Evolutionary conservation across 2,113 vertebrate genomes (phyloP), one percentile per base, ranked within the genome.

Genomic region (Suricata suricatta): DNA sequence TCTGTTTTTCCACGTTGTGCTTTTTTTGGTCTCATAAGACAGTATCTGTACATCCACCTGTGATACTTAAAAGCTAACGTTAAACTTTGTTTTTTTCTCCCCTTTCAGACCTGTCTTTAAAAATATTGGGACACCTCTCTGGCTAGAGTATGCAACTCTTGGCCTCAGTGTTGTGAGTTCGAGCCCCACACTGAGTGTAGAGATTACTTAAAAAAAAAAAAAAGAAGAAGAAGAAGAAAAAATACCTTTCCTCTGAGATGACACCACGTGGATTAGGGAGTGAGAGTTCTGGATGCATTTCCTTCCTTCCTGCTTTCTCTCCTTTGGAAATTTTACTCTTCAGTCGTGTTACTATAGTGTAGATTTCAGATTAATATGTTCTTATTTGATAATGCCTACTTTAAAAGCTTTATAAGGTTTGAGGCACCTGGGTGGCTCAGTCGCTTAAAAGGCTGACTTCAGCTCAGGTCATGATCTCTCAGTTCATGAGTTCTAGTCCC

Each of bases 311-410:
- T n/a, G 0, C 25, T 35, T 93, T 77, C 25, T 95, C 10, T 47
- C 41, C 10, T 84, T 13, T 27, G 44, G 68, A 87, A 86, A 14
- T 90, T 82, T 27, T 5, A 27, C 31, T 38, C 60, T 66, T 79
- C 16, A 38, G 0, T 52, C 38, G 13, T 80, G 57, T 69, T 25
- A 7, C 16, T 76, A 63, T 87, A 27, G 4, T 7, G 0, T 27
- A 14, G 21, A 57, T 95, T 98, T 98, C 83, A 86, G 44, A n/a
- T 93, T 35, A 82, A 10, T 85, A 71, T 25, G 19, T 77, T 25
- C 29, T 90, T 87, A 25, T 63, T 60, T 72, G 90, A 57, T 14
- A 81, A 54, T 57, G 86, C 54, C 44, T 92, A 21, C 11, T 74
- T 68, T 90, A 16, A 85, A 66, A 60, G 5, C 64, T 41, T 96